Evolutionary conservation across 2,113 vertebrate species (phyloP).

Genomic region (Ramphastos sulfuratus): DNA sequence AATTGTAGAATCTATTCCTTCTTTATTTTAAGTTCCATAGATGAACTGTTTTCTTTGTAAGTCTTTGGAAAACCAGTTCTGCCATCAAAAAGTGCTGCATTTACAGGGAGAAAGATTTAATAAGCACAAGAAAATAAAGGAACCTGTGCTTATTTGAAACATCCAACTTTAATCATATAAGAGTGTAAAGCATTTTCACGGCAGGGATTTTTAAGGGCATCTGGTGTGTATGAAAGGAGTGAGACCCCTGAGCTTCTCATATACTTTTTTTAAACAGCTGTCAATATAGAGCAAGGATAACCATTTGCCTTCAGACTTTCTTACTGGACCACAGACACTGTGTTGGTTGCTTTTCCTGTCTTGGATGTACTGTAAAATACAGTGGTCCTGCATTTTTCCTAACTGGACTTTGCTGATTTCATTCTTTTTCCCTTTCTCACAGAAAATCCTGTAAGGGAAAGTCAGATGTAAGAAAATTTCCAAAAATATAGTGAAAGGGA

Average conservation of each 20-base stretch:
- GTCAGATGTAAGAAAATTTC: background rate
- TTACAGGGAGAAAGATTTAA: background rate
- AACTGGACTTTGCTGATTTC: background rate
- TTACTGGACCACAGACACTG: background rate
- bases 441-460: background rate
- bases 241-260: background rate
- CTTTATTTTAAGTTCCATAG: slow-evolving; percentile 45
- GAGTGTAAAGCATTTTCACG: background rate
- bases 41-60: slow-evolving; percentile 9
- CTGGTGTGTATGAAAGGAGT: background rate
- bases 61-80: slow-evolving; percentile 30
- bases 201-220: background rate
- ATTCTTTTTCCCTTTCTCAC: background rate
- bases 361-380: background rate
- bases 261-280: background rate
- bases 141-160: background rate
- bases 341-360: background rate
- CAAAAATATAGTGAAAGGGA: background rate
- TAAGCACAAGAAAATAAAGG: background rate
- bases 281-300: background rate
- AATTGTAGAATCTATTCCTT: background rate
- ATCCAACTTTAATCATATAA: background rate
- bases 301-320: background rate
- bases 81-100: background rate
- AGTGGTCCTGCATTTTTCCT: background rate